Evolutionary conservation across 2,113 vertebrate genomes (phyloP).

Genomic region (Aegypius monachus): DNA sequence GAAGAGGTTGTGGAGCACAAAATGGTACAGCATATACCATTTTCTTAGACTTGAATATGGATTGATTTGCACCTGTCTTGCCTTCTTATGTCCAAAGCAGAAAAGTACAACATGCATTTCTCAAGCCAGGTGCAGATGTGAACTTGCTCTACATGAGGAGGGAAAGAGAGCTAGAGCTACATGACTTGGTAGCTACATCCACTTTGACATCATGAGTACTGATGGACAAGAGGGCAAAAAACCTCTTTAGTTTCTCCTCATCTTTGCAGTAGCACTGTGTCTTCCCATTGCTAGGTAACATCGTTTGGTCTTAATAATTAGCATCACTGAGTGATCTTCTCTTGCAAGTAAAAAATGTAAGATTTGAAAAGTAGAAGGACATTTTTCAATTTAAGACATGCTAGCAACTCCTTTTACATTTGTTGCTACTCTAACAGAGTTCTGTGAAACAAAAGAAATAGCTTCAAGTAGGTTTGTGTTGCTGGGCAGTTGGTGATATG

Average conservation of each 20-base stretch:
- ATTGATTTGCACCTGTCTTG: background rate
- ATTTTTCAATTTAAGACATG: background rate
- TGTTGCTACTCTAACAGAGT: background rate
- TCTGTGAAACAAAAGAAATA: background rate
- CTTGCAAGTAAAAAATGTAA: background rate
- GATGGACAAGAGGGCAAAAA: background rate
- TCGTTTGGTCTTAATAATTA: background rate
- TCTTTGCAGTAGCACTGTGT: background rate
- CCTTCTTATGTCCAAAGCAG: background rate
- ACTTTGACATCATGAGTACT: background rate
- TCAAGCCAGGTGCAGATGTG: background rate
- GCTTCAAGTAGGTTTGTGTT: background rate
- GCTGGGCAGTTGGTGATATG: background rate
- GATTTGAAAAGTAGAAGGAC: background rate
- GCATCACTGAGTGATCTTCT: background rate
- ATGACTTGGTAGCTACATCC: background rate
- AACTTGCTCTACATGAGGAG: background rate
- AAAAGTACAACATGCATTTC: background rate
- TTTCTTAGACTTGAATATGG: background rate
- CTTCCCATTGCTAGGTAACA: background rate
- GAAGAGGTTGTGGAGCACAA: background rate
- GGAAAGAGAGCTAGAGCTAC: background rate
- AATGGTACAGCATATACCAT: background rate
- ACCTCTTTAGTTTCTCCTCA: background rate
- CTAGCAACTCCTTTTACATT: background rate